phyloP scores from a whole-genome alignment of 2,797 vertebrate genomes.

The Sternarchorhynchus goeldii region DNA sequence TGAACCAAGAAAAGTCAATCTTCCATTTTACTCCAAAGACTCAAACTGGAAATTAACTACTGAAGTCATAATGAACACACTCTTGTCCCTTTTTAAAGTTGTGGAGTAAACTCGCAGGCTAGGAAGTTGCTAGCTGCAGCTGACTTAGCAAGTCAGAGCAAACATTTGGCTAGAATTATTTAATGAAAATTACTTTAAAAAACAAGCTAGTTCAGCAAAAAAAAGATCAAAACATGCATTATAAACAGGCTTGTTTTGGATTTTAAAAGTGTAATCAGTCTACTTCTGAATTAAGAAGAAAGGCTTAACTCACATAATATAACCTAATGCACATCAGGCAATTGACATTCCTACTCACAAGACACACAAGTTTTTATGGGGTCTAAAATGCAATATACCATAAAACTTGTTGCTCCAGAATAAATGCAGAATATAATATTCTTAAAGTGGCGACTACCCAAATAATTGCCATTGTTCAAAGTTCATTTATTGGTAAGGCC shows the following conservation, averaged over 20 bases:
- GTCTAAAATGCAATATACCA: too few relatives aligned
- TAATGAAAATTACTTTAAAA: not conserved
- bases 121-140: not conserved
- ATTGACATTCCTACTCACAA: not conserved
- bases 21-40: not conserved
- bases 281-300: too few relatives aligned
- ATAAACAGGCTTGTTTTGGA: not conserved
- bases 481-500: too few relatives aligned
- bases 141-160: not conserved
- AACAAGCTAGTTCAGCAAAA: not conserved
- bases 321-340: slow-evolving; percentile 14
- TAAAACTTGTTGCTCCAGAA: not conserved
- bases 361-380: not conserved
- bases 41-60: not conserved
- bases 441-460: too few relatives aligned
- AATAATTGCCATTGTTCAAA: too few relatives aligned
- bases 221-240: not conserved
- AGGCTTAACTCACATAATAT: not conserved
- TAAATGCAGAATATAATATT: too few relatives aligned
- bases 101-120: not conserved
- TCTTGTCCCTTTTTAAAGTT: not conserved
- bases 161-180: not conserved
- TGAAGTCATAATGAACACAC: not conserved
- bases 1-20: not conserved
- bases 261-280: not conserved